Evolutionary conservation across 2,888 invertebrate species (phyloP).

Genomic region (Aphrophora alni): DNA sequence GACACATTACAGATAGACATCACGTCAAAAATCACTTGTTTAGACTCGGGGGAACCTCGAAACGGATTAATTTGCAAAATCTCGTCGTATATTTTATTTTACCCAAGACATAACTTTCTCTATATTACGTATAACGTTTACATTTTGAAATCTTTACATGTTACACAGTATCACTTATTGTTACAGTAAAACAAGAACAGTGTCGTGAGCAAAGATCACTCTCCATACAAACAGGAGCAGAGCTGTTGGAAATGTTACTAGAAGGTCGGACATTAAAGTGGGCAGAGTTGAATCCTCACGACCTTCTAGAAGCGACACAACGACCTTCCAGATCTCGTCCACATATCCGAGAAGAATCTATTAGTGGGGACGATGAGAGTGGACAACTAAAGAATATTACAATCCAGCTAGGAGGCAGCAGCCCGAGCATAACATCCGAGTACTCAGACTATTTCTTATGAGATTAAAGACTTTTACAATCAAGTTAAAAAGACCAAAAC

Average conservation of each 20-base stretch:
- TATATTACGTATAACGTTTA: too few relatives aligned
- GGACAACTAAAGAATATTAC: slow-evolving; percentile 59
- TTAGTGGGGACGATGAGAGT: slow-evolving; percentile 52
- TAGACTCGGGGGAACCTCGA: too few relatives aligned
- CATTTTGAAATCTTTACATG: too few relatives aligned
- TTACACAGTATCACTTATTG: too few relatives aligned
- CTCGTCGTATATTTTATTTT: too few relatives aligned
- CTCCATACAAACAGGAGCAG: slow-evolving; percentile 29
- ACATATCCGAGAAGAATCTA: slow-evolving; percentile 33
- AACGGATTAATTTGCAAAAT: too few relatives aligned
- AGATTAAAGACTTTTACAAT: neutral
- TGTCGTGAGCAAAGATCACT: neutral
- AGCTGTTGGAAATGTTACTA: slow-evolving; percentile 25
- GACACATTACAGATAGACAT: too few relatives aligned
- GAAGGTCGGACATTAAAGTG: slow-evolving; percentile 16
- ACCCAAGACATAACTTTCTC: too few relatives aligned
- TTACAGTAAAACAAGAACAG: neutral
- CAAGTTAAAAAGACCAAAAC: too few relatives aligned
- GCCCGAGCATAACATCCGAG: slow-evolving; percentile 29
- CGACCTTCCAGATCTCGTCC: slow-evolving; percentile 1
- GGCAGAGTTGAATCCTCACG: slow-evolving; percentile 32
- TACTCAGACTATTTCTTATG: slow-evolving; percentile 28
- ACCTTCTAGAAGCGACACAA: slow-evolving; percentile 10
- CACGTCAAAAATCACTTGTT: too few relatives aligned
- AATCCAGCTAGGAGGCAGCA: slow-evolving; percentile 53